Evolutionary conservation across 2,888 invertebrate genomes (phyloP).

Genomic region (Campoletis raptor): DNA sequence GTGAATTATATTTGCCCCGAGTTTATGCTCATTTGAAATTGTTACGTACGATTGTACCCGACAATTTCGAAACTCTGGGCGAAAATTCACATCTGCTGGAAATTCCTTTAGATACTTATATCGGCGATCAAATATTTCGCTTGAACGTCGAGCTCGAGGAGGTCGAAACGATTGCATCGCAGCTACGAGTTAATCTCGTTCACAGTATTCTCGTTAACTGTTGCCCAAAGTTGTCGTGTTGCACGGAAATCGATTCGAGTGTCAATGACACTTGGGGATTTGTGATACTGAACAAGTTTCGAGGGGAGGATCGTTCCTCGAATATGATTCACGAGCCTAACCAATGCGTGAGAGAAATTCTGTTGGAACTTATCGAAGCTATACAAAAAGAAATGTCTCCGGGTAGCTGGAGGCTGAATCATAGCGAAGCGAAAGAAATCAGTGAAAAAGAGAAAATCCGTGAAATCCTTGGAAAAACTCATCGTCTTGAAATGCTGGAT

Average conservation of each 20-base stretch:
- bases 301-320: slow-evolving; percentile 79
- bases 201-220: slow-evolving; percentile 91
- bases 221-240: slow-evolving; percentile 88
- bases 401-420: slow-evolving; percentile 61
- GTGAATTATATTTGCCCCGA: slow-evolving; percentile 74
- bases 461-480: slow-evolving; percentile 76
- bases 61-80: slow-evolving; percentile 29
- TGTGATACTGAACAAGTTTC: slow-evolving; percentile 82
- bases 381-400: slow-evolving; percentile 66
- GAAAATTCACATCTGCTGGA: slow-evolving; percentile 70
- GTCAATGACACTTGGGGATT: slow-evolving; percentile 74
- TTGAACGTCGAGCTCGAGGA: slow-evolving; percentile 89
- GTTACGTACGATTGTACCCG: slow-evolving; percentile 76
- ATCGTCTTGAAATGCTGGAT: slow-evolving; percentile 76
- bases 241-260: slow-evolving; percentile 81
- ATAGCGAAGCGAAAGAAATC: slow-evolving; percentile 66
- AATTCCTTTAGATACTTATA: slow-evolving; percentile 77
- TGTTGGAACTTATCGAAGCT: slow-evolving; percentile 75
- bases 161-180: slow-evolving; percentile 89
- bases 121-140: slow-evolving; percentile 87
- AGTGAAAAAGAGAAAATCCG: slow-evolving; percentile 72
- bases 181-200: slow-evolving; percentile 90
- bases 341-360: slow-evolving; percentile 77
- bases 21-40: slow-evolving; percentile 75
- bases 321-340: slow-evolving; percentile 75